Conservation (phyloP, 2,797 vertebrate genomes). For the Rallus crepitans region DNA sequence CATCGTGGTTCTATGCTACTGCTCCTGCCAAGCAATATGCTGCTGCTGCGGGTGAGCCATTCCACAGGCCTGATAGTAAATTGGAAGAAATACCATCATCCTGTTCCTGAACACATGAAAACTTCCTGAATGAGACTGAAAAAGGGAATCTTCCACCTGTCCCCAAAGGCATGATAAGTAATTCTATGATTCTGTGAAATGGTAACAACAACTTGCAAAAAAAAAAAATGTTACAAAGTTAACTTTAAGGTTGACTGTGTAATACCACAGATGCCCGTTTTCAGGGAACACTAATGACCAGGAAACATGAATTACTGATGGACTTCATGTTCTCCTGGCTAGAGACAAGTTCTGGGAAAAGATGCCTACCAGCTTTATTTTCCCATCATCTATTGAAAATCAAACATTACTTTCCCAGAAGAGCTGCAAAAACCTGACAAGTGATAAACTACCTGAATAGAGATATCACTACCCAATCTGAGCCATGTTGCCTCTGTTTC, state of each 20-base stretch:
- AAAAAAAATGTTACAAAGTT: background rate
- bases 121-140: background rate
- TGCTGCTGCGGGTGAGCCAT: background rate
- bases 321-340: background rate
- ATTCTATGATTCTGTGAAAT: background rate
- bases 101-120: background rate
- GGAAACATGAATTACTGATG: background rate
- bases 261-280: background rate
- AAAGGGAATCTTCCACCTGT: background rate
- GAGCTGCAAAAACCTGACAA: background rate
- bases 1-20: background rate
- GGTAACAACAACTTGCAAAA: background rate
- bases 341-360: background rate
- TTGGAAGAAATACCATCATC: background rate
- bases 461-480: background rate
- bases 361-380: background rate
- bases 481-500: background rate
- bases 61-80: rapidly evolving
- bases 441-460: background rate
- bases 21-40: background rate
- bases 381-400: background rate
- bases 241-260: background rate
- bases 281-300: background rate
- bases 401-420: background rate
- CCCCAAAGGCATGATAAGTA: background rate